A percentile compares a stretch with the other conserved stretches of the same genome.
Evolutionary conservation across 2,113 vertebrate genomes (phyloP).

Genomic region (Fregetta grallaria): DNA sequence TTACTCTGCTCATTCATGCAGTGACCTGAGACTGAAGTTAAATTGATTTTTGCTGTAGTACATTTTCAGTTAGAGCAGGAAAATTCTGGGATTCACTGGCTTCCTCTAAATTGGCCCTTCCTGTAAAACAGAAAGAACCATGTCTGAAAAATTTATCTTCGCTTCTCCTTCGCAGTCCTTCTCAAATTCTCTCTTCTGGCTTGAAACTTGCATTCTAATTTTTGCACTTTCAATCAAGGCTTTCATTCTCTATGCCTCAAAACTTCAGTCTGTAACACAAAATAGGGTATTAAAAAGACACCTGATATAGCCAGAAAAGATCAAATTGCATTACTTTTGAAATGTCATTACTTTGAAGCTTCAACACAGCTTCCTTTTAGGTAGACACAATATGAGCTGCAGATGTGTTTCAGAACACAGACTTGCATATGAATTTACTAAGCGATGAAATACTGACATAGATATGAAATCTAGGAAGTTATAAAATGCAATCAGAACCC

Average conservation of each 20-base stretch:
- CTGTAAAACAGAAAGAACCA: not conserved
- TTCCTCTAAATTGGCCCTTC: not conserved
- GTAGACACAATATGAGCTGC: not conserved
- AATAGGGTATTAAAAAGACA: not conserved
- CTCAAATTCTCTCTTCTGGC: not conserved
- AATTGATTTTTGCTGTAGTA: not conserved
- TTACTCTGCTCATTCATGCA: not conserved
- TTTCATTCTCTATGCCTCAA: not conserved
- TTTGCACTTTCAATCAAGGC: not conserved
- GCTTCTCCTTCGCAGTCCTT: not conserved
- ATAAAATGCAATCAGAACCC: not conserved
- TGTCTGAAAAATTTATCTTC: accelerated
- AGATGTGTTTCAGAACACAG: not conserved
- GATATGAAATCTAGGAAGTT: not conserved
- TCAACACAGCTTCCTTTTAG: not conserved
- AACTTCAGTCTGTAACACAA: not conserved
- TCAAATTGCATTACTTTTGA: not conserved
- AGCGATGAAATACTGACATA: not conserved
- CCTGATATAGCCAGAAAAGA: not conserved
- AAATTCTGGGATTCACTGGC: not conserved
- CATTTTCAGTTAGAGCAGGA: not conserved
- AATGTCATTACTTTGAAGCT: not conserved
- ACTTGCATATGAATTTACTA: not conserved
- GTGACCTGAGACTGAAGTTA: not conserved
- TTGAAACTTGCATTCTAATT: not conserved